Evolutionary conservation across 2,113 vertebrate species (phyloP).

Genomic region (Festucalex cinctus): DNA sequence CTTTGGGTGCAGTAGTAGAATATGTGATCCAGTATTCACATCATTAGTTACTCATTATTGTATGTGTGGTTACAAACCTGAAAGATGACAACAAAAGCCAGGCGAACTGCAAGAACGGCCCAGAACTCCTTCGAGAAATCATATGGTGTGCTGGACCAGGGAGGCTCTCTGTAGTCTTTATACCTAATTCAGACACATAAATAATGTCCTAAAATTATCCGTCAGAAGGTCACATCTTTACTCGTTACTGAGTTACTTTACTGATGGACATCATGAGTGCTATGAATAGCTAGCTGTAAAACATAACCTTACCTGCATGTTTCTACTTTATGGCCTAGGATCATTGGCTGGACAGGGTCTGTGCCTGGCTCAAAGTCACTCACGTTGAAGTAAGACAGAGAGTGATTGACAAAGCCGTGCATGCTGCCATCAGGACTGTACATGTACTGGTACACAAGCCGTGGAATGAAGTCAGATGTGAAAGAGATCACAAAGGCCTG

Average conservation of each 20-base stretch:
- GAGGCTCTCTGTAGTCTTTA: constrained; percentile 93
- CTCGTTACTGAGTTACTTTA: too few species aligned
- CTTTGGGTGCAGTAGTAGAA: too few species aligned
- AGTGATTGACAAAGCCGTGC: constrained; percentile 94
- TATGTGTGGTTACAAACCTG: constrained; percentile 75
- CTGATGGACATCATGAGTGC: neutral
- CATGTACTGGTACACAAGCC: constrained; percentile 92
- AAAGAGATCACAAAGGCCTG: constrained; percentile 98
- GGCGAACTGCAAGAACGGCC: constrained; percentile 88
- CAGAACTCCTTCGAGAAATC: constrained; percentile 96
- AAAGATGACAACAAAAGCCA: constrained; percentile 93
- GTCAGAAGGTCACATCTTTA: neutral
- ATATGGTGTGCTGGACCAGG: constrained; percentile 85
- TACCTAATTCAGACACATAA: constrained; percentile 71
- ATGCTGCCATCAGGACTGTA: constrained; percentile 91
- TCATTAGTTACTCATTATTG: neutral
- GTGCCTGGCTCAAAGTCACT: constrained; percentile 86
- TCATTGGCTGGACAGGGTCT: constrained; percentile 75
- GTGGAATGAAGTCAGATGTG: constrained; percentile 98
- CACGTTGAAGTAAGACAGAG: constrained; percentile 92
- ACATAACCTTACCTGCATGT: constrained; percentile 84
- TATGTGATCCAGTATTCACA: too few species aligned
- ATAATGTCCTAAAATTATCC: neutral
- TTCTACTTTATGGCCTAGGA: constrained; percentile 81
- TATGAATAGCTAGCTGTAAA: neutral